phyloP scores from a whole-genome alignment of 1,140 invertebrate genomes.

The Arion vulgaris region DNA sequence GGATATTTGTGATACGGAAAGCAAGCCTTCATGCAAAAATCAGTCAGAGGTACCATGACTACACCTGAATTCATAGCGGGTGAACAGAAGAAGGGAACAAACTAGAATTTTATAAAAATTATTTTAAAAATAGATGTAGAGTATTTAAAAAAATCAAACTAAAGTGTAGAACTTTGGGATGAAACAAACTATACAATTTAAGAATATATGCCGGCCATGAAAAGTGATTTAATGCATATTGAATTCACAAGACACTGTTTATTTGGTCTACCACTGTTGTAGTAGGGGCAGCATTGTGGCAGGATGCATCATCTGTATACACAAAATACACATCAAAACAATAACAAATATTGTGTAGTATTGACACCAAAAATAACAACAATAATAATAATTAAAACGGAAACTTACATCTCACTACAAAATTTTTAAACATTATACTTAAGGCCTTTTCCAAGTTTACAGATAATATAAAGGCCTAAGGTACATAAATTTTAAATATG shows the following conservation, averaged over 20 bases:
- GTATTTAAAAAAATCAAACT: too few relatives aligned
- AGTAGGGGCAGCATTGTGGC: neutral
- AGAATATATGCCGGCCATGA: neutral
- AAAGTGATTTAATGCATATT: too few relatives aligned
- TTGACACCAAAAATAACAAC: neutral
- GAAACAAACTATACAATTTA: too few relatives aligned
- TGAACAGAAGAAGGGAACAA: too few relatives aligned
- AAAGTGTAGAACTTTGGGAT: too few relatives aligned
- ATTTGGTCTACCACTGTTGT: neutral
- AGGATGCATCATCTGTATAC: neutral
- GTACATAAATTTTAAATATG: conserved; percentile 1
- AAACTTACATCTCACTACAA: neutral
- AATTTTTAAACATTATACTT: neutral
- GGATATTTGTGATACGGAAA: too few relatives aligned
- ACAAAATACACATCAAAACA: neutral
- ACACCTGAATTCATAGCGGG: too few relatives aligned
- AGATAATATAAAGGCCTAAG: conserved; percentile 2
- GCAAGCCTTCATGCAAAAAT: too few relatives aligned
- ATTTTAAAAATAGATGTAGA: too few relatives aligned
- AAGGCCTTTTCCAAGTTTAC: neutral
- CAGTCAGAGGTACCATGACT: too few relatives aligned
- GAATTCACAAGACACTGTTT: too few relatives aligned
- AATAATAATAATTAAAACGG: neutral
- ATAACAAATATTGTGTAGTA: neutral
- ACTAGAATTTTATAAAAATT: too few relatives aligned